Evolutionary conservation across 2,113 vertebrate species (phyloP), one percentile per base, ranked within the genome.

Genomic region (Sprattus sprattus): DNA sequence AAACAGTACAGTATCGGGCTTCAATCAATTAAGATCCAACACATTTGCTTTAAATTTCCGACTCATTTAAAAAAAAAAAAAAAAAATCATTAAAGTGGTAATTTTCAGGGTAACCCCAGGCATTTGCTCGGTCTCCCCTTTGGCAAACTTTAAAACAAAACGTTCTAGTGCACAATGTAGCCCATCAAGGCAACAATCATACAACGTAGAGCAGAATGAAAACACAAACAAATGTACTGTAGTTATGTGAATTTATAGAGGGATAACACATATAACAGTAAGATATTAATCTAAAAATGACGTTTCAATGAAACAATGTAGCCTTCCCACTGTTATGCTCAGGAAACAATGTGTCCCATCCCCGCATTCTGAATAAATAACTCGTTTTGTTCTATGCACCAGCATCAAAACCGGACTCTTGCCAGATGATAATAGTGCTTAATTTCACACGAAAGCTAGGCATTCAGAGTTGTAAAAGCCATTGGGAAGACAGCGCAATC

Each of bases 331-430:
- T 32, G 2, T 32, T 11, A 2, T 32, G 71, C 10, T 78, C 28
- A 6, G 32, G 71, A 78, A 32, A 78, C 71, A 78, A 78, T 78
- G 71, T 78, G 71, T 78, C 32, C 32, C 32, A 78, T 32, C 71
- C 32, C 32, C 28, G 71, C 71, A 78, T 78, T 78, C 71, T 39
- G 71, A 78, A 78, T 78, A 78, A 78, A 78, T 78, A 78, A 39
- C 25, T 13, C 32, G 71, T 44, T 78, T 78, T 78, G 71, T 78
- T 78, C 32, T 78, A 44, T 39, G 71, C 28, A 78, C 32, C 71
- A 78, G 8, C 13, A 15, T 78, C 71, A 39, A 78, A 78, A 15
- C 71, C 28, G 28, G 11, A 15, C 11, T 39, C 32, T 32, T 78
- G 71, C 28, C 28, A 5, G 32, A 78, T 16, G 13, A 39, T 39